These are phyloP conservation scores for Scortum barcoo DNA, from an alignment of 2,113 vertebrate genomes.

Conservation along the genomic window DNA sequence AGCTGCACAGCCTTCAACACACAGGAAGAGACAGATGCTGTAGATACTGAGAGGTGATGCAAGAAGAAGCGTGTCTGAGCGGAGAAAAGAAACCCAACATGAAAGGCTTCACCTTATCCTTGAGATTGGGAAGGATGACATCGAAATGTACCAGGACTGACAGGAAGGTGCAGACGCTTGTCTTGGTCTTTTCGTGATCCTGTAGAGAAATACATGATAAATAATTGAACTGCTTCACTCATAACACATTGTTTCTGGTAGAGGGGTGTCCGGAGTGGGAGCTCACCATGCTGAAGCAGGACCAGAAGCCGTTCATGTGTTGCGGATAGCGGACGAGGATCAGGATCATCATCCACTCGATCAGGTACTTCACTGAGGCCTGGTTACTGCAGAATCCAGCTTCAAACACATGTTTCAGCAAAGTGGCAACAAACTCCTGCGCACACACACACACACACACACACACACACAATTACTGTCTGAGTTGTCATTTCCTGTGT, in stretches of 20 bases:
- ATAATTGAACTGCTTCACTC: not conserved
- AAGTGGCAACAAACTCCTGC: conserved; percentile 88
- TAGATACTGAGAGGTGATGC: not conserved
- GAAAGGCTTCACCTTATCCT: conserved; percentile 83
- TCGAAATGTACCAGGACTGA: conserved; percentile 92
- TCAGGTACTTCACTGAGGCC: conserved; percentile 95
- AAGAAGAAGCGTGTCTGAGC: not conserved
- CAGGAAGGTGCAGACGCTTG: conserved; percentile 93
- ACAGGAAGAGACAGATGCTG: not conserved
- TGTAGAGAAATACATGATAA: conserved; percentile 66
- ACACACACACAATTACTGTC: not conserved
- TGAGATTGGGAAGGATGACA: conserved; percentile 85
- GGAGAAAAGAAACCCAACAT: conserved; percentile 5
- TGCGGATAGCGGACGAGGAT: conserved; percentile 89
- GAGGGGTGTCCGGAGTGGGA: not conserved
- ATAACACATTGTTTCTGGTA: not conserved
- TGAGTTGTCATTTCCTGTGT: conserved; percentile 10
- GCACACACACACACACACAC: conserved; percentile 25
- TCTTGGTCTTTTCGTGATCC: conserved; percentile 93
- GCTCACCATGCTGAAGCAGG: conserved; percentile 91
- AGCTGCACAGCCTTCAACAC: conserved; percentile 81
- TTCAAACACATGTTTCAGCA: conserved; percentile 87
- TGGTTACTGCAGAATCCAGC: conserved; percentile 93
- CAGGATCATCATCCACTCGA: conserved; percentile 93
- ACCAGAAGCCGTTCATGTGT: conserved; percentile 90